Conservation (phyloP, 2,113 vertebrate genomes). For the Castor canadensis region DNA sequence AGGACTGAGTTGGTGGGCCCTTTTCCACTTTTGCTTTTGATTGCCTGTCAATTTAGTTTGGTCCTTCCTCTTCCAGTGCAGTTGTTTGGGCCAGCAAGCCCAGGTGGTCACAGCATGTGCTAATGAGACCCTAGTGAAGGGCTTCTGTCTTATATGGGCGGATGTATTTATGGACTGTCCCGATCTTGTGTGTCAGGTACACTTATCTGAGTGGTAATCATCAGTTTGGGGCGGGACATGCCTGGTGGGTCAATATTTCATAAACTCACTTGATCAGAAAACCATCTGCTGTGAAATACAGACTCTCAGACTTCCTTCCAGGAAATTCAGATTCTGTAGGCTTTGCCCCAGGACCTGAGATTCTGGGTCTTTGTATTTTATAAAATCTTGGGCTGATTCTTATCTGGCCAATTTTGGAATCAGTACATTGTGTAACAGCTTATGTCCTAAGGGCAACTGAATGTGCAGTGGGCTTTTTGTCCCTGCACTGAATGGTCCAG, state of each 20-base stretch:
- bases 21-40: neutral
- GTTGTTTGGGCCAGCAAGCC: conserved; percentile 26
- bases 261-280: neutral
- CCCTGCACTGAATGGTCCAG: neutral
- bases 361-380: conserved; percentile 46
- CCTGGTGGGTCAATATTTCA: neutral
- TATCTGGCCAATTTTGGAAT: conserved; percentile 3
- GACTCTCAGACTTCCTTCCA: neutral
- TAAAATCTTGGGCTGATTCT: conserved; percentile 24
- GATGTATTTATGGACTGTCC: conserved; percentile 12
- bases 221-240: neutral
- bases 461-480: neutral
- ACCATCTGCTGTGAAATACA: neutral
- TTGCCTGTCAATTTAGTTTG: conserved; percentile 35
- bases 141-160: neutral
- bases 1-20: neutral
- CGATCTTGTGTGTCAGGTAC: neutral
- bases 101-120: neutral
- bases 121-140: neutral
- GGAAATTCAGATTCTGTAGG: neutral
- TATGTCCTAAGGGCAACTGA: conserved; percentile 27
- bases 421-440: neutral
- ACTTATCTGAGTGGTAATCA: neutral
- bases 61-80: conserved; percentile 32
- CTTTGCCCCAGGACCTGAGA: neutral